A percentile compares a stretch with the other conserved stretches of the same genome.
Conservation (phyloP, 2,113 vertebrate species). For the Antechinus stuartii region DNA sequence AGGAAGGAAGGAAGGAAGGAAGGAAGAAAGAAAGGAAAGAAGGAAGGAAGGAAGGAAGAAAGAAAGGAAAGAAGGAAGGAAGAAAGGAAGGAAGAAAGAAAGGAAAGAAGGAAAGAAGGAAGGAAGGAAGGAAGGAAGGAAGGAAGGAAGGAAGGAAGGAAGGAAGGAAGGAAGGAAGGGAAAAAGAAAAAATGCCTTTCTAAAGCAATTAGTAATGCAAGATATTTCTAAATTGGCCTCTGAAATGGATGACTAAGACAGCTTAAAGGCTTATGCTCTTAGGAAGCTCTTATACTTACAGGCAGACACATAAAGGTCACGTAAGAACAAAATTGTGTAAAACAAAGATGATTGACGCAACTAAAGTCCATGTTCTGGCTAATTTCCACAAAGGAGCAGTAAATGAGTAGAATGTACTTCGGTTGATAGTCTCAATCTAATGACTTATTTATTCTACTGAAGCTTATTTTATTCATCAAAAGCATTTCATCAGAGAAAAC, state of each 20-base stretch:
- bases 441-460: not conserved
- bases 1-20: too few species aligned
- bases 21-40: too few species aligned
- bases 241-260: not conserved
- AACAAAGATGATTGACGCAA: not conserved
- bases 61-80: conserved; percentile 13
- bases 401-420: not conserved
- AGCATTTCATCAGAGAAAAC: not conserved
- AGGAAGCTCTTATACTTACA: not conserved
- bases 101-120: not conserved
- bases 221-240: not conserved
- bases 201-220: not conserved
- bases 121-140: too few species aligned
- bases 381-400: not conserved
- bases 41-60: conserved; percentile 23
- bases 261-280: not conserved
- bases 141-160: not conserved
- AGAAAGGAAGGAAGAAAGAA: not conserved
- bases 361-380: not conserved
- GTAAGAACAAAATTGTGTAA: not conserved
- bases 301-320: not conserved
- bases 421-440: not conserved
- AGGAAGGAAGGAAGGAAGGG: not conserved
- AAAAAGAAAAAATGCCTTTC: not conserved
- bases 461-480: not conserved